Base-by-base conservation (phyloP, 2,888 invertebrate species). In the Chelonus formosanus region DNA sequence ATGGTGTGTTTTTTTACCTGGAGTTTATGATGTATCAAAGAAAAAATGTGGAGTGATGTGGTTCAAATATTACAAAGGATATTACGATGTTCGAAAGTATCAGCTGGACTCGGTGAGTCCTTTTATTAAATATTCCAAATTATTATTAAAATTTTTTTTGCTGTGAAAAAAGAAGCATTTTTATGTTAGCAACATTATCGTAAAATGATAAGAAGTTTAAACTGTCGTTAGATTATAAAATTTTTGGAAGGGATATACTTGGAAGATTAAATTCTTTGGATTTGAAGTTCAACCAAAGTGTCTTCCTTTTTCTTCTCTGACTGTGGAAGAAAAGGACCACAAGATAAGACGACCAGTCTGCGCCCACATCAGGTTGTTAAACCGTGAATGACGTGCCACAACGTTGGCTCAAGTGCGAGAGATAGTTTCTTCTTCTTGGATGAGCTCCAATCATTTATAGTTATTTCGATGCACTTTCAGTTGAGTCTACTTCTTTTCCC, bases 31-130 rank as follows among this genome's bases (percentile, higher is more conserved):
- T 70, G 71, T 53, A 32, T 66, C 68, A 34, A 72, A 70, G 44
- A 67, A 67, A 68, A 67, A 67, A 70, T 71, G 71, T 69, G 69
- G 67, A 65, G 77, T 77, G 71, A 81, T 80, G 79, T 80, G 79
- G 80, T 80, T 81, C 76, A 82, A 82, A 67, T 82, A 80, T 74
- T 78, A 82, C 76, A 78, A 76, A 68, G 80, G 82, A 77, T 80
- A 78, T 73, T 83, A 83, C 76, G 79, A 82, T 70, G 77, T 83
- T 67, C 75, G 77, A 66, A 82, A 81, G 74, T 74, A 77, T 63
- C 76, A 79, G 70, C 65, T 75, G 60, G 74, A 76, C 66, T 74
- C 80, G 79, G 83, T 82, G 75, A 82, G 80, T 75, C 67, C 69
- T 63, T 35, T 55, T 59, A 36, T 31, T 35, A 34, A 31, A 48